Evolutionary conservation across 2,888 invertebrate species (phyloP), one percentile per base, ranked within the genome.

Genomic region (Caenorhabditis uteleia): DNA sequence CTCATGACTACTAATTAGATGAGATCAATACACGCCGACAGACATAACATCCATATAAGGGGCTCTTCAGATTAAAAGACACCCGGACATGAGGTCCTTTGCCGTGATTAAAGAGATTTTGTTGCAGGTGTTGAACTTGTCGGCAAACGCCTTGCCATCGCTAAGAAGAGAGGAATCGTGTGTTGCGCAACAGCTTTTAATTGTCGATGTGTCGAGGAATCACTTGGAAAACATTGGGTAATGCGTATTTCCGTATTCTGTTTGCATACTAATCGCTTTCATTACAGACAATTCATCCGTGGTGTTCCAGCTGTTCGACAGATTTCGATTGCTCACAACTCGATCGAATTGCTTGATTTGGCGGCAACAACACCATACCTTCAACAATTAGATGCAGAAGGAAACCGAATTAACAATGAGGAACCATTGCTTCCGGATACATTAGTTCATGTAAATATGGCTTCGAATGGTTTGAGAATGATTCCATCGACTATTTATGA

Each of bases 201-300:
- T 82, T n/a, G 68, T 71, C 23, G 79, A 81, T 51, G 36, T 82
- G 21, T 75, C 78, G 12, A 44, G 58, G 25, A 81, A 81, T 55
- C 50, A 51, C 29, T 56, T 81, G 27, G 40, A 54, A 27, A 62
- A 58, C 25, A 51, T 80, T 48, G 66, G 56, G 54, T 61, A 39
- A 58, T 56, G 25, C 43, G 50, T n/a, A 10, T 20, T 38, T 47
- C 34, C 34, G n/a, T n/a, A 12, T 34, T 34, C 34, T 34, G 33
- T 29, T 45, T 27, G 20, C 8, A 20, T 26, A 14, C 23, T 7
- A 18, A 8, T n/a, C 5, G 8, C 26, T 45, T 26, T 45, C 27
- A 25, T 58, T 68, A 43, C 47, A 68, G 67, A 31, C 61, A 72
- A 31, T 56, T 67, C 38, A 33, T 65, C 2, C 55, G 58, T 31